Evolutionary conservation across 2,113 vertebrate genomes (phyloP), one percentile per base, ranked within the genome.

Genomic region (Sebastes schlegelii): DNA sequence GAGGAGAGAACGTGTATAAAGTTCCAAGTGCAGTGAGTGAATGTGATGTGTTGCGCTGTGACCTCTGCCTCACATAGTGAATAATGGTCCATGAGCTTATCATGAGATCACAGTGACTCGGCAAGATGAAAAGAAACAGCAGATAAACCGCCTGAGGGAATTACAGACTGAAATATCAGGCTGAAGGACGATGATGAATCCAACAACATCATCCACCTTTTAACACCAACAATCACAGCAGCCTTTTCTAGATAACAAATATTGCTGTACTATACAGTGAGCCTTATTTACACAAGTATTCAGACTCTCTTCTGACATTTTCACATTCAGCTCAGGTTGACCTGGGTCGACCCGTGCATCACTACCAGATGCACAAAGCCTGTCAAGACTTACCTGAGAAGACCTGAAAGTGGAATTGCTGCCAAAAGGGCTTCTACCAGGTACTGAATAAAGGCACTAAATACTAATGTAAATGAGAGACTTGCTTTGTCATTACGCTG

Each of bases 61-160:
- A 89, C 60, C 81, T 86, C 58, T 65, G 74, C 69, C 64, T 74
- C 4, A 76, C 34, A 61, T 4, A 1, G 48, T 72, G 60, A 74
- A 17, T 8, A 66, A 61, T 21, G 9, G 46, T 23, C 51, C 14
- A n/a, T 34, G 51, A 63, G 19, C 0, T 0, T 61, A 82, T 78
- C 72, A 84, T 1, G 61, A 43, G 66, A 71, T 78, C 75, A 66
- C 5, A 6, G 58, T 71, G 77, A 82, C 46, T 70, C 12, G 0
- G 48, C 65, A 8, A 7, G 46, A 83, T 79, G 19, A 76, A 62
- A 80, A 12, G 21, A 55, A 66, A 5, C 19, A 12, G 23, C 19
- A 23, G 65, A 68, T 63, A 77, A 73, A 71, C 2, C 16, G 23
- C 45, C 49, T 4, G 55, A 73, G 34, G 7, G n/a, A 26, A 69